These are phyloP conservation scores for Hippocampus mohnikei DNA, from an alignment of 2,113 vertebrate species.

Conservation along the genomic window DNA sequence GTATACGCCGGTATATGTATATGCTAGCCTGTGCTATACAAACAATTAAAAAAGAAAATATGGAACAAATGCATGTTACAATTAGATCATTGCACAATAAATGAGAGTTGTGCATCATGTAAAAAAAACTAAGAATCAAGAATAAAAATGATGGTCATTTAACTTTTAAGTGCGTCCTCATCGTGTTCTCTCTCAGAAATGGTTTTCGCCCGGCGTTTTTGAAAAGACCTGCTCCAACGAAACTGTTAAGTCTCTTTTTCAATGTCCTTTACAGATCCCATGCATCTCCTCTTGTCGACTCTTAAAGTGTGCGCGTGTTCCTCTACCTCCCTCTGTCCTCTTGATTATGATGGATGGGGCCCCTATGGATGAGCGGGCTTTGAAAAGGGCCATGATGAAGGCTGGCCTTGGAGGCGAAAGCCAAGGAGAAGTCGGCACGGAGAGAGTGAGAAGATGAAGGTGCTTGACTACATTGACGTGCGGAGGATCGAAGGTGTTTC, in stretches of 20 bases:
- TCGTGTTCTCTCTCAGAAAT: too few species aligned
- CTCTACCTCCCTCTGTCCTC: slow-evolving; percentile 31
- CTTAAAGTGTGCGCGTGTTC: slow-evolving; percentile 21
- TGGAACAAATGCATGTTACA: too few species aligned
- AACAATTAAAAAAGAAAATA: background rate
- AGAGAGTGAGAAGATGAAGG: slow-evolving; percentile 19
- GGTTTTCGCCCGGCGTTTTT: too few species aligned
- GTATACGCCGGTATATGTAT: background rate
- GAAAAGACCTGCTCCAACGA: background rate
- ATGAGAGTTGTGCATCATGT: too few species aligned
- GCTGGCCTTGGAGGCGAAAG: slow-evolving; percentile 62
- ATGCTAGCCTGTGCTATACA: background rate
- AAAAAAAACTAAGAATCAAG: too few species aligned
- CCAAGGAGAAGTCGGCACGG: slow-evolving; percentile 24
- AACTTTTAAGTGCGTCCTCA: too few species aligned
- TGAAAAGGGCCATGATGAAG: slow-evolving; percentile 56
- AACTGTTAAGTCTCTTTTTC: background rate
- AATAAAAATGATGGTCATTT: too few species aligned
- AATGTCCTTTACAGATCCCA: slow-evolving; percentile 7
- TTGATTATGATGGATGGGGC: slow-evolving; percentile 72
- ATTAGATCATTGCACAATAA: too few species aligned
- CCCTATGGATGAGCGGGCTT: slow-evolving; percentile 63
- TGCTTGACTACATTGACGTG: slow-evolving; percentile 6
- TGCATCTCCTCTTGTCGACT: slow-evolving; percentile 28
- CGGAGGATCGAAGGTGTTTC: slow-evolving; percentile 12